Conservation (phyloP, 2,113 vertebrate species). For the Vanacampus margaritifer region DNA sequence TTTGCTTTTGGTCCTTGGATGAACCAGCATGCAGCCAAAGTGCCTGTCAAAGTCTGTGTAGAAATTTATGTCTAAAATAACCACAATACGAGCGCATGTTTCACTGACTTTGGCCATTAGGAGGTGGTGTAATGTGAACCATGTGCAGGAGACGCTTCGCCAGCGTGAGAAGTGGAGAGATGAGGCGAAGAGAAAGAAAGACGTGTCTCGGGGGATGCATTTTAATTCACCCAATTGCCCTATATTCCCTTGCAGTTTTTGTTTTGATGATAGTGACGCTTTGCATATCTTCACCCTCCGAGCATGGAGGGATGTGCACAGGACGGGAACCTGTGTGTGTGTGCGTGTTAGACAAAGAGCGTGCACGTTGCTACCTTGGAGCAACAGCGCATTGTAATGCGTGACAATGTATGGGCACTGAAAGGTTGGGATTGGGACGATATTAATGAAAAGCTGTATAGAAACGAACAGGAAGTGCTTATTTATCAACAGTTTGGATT, state of each 20-base stretch:
- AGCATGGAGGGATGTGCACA: conserved; percentile 61
- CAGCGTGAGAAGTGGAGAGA: conserved; percentile 32
- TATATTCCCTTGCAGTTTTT: conserved; percentile 74
- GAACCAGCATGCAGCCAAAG: conserved; percentile 19
- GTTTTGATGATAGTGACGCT: conserved; percentile 74
- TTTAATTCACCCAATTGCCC: conserved; percentile 75
- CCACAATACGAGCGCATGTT: conserved; percentile 21
- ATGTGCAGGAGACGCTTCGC: conserved; percentile 33
- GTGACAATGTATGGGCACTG: conserved; percentile 34
- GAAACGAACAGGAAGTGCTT: conserved; percentile 10
- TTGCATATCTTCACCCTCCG: conserved; percentile 74
- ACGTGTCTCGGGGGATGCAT: conserved; percentile 68
- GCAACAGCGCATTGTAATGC: conserved; percentile 43
- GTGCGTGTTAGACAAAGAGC: conserved; percentile 4
- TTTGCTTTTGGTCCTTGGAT: conserved; percentile 13
- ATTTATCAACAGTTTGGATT: conserved; percentile 32
- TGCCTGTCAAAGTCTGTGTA: conserved; percentile 14
- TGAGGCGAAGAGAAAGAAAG: conserved; percentile 50
- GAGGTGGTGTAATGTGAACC: conserved; percentile 22
- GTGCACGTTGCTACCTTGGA: conserved; percentile 38
- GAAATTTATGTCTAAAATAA: conserved; percentile 14
- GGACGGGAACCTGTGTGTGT: conserved; percentile 43
- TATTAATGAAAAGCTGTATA: conserved; percentile 36
- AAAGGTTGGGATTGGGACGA: conserved; percentile 35
- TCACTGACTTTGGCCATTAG: conserved; percentile 25